A percentile compares a stretch with the other conserved stretches of the same genome.
Conservation (phyloP, 2,797 vertebrate genomes). For the Phyllotis vaccarum region DNA sequence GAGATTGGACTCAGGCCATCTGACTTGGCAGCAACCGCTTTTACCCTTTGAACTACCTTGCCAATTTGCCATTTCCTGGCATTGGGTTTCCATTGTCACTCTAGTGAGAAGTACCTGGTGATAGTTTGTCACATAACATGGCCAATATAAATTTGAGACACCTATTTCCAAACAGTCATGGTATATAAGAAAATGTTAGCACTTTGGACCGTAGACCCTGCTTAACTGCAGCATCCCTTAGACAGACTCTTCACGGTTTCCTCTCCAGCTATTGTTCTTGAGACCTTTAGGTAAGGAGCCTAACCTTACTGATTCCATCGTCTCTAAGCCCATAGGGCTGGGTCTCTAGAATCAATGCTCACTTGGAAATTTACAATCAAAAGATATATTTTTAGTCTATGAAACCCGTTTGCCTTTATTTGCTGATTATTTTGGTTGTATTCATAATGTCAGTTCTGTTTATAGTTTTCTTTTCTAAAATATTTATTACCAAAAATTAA, state of each 20-base stretch:
- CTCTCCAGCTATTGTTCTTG: background rate
- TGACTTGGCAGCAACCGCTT: background rate
- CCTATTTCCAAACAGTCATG: background rate
- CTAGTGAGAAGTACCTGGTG: background rate
- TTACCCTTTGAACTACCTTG: background rate
- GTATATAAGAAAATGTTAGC: background rate
- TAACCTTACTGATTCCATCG: background rate
- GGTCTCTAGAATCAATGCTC: background rate
- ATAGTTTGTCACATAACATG: background rate
- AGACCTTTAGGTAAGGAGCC: background rate
- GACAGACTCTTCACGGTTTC: rapidly evolving
- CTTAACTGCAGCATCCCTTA: background rate
- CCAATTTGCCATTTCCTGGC: background rate
- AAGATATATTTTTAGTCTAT: background rate
- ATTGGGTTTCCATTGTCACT: background rate
- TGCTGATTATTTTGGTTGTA: too few species aligned
- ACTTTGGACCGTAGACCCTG: background rate
- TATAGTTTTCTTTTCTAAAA: background rate
- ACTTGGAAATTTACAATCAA: background rate
- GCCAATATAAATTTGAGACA: background rate
- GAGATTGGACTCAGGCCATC: background rate
- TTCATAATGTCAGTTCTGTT: background rate
- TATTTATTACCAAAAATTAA: background rate
- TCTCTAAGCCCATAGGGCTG: background rate
- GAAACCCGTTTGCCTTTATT: background rate